These are phyloP conservation scores for Rapana venosa DNA, from an alignment of 2,888 invertebrate genomes.

Conservation along the genomic window DNA sequence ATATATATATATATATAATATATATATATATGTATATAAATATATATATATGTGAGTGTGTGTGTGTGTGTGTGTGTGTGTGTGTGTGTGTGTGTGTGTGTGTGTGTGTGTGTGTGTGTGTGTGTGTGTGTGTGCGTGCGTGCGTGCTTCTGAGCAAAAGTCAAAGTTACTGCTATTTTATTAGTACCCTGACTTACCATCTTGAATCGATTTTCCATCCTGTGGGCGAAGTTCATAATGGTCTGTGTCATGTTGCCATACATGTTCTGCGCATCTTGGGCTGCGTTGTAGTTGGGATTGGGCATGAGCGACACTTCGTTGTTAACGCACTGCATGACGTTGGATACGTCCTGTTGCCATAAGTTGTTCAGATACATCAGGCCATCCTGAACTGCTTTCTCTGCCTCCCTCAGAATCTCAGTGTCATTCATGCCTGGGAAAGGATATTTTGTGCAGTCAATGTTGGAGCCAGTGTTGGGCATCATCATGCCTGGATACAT, in stretches of 20 bases:
- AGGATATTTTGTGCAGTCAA: background rate
- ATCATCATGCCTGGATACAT: background rate
- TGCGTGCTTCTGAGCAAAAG: too few relatives aligned
- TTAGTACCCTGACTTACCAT: background rate
- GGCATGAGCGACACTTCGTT: background rate
- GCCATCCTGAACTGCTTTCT: background rate
- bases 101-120: too few relatives aligned
- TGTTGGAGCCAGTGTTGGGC: slow-evolving; percentile 9
- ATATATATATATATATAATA: too few relatives aligned
- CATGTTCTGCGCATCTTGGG: background rate
- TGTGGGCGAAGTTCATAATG: background rate
- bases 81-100: too few relatives aligned
- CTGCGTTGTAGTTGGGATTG: background rate
- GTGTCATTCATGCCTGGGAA: slow-evolving; percentile 1
- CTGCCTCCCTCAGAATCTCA: slow-evolving; percentile 11
- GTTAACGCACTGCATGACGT: slow-evolving; percentile 6
- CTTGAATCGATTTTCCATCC: background rate
- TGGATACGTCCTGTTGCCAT: slow-evolving; percentile 8
- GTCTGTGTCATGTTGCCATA: background rate
- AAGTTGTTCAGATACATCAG: slow-evolving; percentile 1
- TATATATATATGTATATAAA: too few relatives aligned
- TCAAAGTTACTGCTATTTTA: too few relatives aligned
- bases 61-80: too few relatives aligned
- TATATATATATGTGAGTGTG: too few relatives aligned
- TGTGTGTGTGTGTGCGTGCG: too few relatives aligned